Evolutionary conservation across 2,113 vertebrate species (phyloP).

Genomic region (Rhinolophus sinicus): DNA sequence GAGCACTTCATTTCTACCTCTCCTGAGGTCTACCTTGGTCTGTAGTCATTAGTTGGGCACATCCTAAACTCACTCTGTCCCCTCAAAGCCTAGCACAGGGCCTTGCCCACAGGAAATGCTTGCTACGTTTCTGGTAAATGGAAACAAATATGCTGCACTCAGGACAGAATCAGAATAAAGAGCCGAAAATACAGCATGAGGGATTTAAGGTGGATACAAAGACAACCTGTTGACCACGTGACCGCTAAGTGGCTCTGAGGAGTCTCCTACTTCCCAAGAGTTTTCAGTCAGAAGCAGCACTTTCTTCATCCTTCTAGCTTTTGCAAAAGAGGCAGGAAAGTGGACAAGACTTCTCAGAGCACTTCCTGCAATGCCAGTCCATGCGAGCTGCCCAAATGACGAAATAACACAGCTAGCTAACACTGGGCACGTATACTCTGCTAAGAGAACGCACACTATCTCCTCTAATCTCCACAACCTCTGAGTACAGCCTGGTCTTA

Average conservation of each 20-base stretch:
- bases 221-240: slow-evolving; percentile 43
- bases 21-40: neutral
- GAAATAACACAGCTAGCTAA: neutral
- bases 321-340: neutral
- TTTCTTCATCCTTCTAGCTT: neutral
- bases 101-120: slow-evolving; percentile 18
- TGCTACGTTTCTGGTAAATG: neutral
- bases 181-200: neutral
- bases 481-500: neutral
- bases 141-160: neutral
- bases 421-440: neutral
- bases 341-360: neutral
- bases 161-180: neutral
- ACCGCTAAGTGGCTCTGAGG: neutral
- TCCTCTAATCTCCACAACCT: neutral
- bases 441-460: neutral
- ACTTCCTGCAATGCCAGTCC: neutral
- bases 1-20: neutral
- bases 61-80: neutral
- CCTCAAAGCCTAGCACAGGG: neutral
- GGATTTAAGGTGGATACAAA: neutral
- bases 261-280: neutral
- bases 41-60: neutral
- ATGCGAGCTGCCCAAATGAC: neutral
- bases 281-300: neutral